Percentiles rank a stretch among this genome's conserved stretches.
Evolutionary conservation across 2,888 invertebrate genomes (phyloP).

Genomic region (Argynnis bischoffii): DNA sequence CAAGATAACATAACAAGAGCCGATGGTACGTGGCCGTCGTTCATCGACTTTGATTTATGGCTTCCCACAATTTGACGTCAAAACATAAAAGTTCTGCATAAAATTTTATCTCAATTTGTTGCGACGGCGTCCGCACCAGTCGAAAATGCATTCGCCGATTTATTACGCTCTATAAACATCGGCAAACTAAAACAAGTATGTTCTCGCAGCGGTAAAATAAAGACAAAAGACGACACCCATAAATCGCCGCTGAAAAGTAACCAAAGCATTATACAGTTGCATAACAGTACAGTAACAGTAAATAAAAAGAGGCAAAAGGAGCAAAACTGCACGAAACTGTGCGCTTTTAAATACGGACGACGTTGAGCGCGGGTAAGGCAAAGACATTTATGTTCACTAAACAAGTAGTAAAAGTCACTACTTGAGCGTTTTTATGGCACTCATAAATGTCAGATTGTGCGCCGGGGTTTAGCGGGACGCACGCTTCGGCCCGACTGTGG

Average conservation of each 20-base stretch:
- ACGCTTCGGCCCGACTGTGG: constrained; percentile 43
- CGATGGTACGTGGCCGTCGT: constrained; percentile 40
- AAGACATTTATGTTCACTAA: constrained; percentile 84
- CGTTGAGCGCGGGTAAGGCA: constrained; percentile 79
- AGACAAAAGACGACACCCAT: constrained; percentile 75
- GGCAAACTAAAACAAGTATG: constrained; percentile 68
- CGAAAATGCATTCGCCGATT: constrained; percentile 40
- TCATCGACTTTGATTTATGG: constrained; percentile 45
- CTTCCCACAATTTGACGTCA: constrained; percentile 16
- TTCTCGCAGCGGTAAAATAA: constrained; percentile 71
- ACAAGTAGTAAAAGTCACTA: constrained; percentile 84
- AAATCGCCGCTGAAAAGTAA: constrained; percentile 79
- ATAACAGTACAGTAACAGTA: constrained; percentile 78
- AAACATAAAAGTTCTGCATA: constrained; percentile 21
- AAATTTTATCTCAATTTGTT: constrained; percentile 35
- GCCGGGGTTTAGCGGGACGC: constrained; percentile 71
- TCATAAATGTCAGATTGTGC: constrained; percentile 83
- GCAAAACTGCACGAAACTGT: constrained; percentile 78
- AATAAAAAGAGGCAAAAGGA: constrained; percentile 78
- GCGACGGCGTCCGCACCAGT: constrained; percentile 26
- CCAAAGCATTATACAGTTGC: constrained; percentile 80
- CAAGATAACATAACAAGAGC: constrained; percentile 37
- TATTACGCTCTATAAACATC: constrained; percentile 47
- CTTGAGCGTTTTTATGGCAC: constrained; percentile 83
- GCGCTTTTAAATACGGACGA: constrained; percentile 82